Evolutionary conservation across 2,888 invertebrate genomes (phyloP).

Genomic region (Palloptera scutellata): DNA sequence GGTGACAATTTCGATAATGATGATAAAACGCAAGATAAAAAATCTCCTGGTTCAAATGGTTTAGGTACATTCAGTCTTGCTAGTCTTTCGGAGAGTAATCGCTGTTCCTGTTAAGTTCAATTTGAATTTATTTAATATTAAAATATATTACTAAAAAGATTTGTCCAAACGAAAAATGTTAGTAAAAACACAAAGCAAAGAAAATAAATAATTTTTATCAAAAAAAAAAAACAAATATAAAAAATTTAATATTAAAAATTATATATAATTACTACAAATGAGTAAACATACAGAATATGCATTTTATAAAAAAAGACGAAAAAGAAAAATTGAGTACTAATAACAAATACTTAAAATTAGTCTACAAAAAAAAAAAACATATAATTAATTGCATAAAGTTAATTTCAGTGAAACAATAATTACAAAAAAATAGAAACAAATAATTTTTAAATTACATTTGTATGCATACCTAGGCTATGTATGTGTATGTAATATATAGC

Average conservation of each 20-base stretch:
- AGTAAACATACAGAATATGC: constrained; percentile 51
- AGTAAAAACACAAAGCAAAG: neutral
- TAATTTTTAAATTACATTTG: too few species aligned
- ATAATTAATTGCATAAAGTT: too few species aligned
- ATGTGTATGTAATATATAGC: too few species aligned
- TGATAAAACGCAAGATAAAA: constrained; percentile 62
- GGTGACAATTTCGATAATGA: constrained; percentile 65
- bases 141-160: neutral
- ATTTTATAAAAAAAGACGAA: constrained; percentile 41
- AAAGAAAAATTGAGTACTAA: neutral
- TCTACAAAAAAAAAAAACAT: too few species aligned
- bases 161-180: neutral
- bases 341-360: too few species aligned
- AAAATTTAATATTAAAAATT: constrained; percentile 12
- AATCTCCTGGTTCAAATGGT: constrained; percentile 62
- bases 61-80: constrained; percentile 63
- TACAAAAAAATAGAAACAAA: too few species aligned
- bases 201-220: neutral
- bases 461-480: too few species aligned
- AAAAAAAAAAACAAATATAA: neutral
- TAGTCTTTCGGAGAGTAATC: constrained; percentile 61
- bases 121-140: neutral
- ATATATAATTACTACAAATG: constrained; percentile 24
- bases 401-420: too few species aligned
- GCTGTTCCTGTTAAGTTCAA: constrained; percentile 62